Percentiles rank a stretch among this genome's conserved stretches.
phyloP scores from a whole-genome alignment of 2,797 vertebrate species.

The Danio tinwini region DNA sequence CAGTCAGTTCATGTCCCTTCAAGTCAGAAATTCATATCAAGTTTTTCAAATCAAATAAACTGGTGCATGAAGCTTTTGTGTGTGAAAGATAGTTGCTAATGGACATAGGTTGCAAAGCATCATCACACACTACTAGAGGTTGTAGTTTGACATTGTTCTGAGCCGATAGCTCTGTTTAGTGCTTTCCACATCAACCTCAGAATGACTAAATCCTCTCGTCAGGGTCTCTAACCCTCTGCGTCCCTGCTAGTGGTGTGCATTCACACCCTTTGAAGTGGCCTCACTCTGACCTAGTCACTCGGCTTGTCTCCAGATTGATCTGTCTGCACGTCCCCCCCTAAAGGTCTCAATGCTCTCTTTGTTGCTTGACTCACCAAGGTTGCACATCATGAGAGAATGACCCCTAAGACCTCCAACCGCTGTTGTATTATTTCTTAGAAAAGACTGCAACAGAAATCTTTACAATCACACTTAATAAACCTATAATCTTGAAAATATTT shows the following conservation, averaged over 20 bases:
- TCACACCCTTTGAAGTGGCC: slow-evolving; percentile 81
- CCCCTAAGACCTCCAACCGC: slow-evolving; percentile 46
- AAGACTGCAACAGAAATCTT: slow-evolving; percentile 22
- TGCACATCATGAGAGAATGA: slow-evolving; percentile 53
- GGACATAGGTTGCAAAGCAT: slow-evolving; percentile 32
- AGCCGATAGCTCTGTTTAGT: slow-evolving; percentile 77
- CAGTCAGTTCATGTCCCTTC: not conserved
- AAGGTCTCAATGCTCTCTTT: slow-evolving; percentile 67
- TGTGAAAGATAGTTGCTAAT: slow-evolving; percentile 21
- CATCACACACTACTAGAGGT: slow-evolving; percentile 70
- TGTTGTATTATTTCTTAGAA: slow-evolving; percentile 26
- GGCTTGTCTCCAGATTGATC: slow-evolving; percentile 76
- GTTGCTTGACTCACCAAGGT: slow-evolving; percentile 54
- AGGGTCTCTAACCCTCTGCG: slow-evolving; percentile 77
- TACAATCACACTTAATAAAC: not conserved
- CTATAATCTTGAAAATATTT: not conserved
- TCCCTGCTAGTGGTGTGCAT: slow-evolving; percentile 77
- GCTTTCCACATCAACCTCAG: slow-evolving; percentile 73
- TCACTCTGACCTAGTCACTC: slow-evolving; percentile 73
- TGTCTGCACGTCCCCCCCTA: slow-evolving; percentile 67
- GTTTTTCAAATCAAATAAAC: not conserved
- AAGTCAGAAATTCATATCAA: not conserved
- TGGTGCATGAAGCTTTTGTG: not conserved
- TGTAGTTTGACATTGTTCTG: slow-evolving; percentile 79
- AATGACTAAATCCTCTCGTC: slow-evolving; percentile 81